A percentile compares a stretch with the other conserved stretches of the same genome.
Conservation (phyloP, 1,140 invertebrate genomes). For the Caenorhabditis inopinata region DNA sequence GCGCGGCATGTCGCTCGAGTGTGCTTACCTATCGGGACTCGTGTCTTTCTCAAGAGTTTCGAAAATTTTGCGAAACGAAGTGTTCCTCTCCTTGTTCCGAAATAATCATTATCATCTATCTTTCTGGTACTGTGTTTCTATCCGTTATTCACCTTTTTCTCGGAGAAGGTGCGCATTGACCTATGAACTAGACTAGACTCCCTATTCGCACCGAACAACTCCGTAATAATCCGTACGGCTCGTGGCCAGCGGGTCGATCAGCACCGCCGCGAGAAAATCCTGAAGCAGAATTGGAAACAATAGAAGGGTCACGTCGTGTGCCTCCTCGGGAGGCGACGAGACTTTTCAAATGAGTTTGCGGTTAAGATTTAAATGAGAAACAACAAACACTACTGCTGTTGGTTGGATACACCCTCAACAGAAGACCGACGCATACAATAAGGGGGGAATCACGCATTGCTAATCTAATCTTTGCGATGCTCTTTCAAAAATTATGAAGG, state of each 20-base stretch:
- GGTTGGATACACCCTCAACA: not conserved
- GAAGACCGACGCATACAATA: not conserved
- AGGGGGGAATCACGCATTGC: slow-evolving; percentile 24
- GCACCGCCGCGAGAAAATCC: slow-evolving; percentile 7
- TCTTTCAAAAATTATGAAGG: slow-evolving; percentile 2
- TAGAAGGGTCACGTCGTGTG: slow-evolving; percentile 13
- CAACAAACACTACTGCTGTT: slow-evolving; percentile 14
- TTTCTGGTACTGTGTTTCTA: not conserved
- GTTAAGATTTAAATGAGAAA: slow-evolving; percentile 32
- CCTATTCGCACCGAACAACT: slow-evolving; percentile 22
- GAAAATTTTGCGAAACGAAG: slow-evolving; percentile 2
- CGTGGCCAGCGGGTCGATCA: not conserved
- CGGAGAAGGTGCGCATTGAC: not conserved
- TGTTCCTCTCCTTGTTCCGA: not conserved
- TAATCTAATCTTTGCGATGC: not conserved
- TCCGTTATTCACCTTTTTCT: not conserved
- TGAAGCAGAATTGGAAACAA: slow-evolving; percentile 30
- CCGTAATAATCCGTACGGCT: slow-evolving; percentile 22
- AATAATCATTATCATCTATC: not conserved
- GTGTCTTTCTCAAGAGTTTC: slow-evolving; percentile 32
- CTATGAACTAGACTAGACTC: not conserved
- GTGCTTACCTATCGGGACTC: slow-evolving; percentile 27
- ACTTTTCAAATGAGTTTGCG: slow-evolving; percentile 25
- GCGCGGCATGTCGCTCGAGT: slow-evolving; percentile 18
- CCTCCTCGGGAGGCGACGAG: not conserved